These are phyloP conservation scores for Pituophis catenifer DNA, from an alignment of 2,113 vertebrate genomes.

Conservation along the genomic window DNA sequence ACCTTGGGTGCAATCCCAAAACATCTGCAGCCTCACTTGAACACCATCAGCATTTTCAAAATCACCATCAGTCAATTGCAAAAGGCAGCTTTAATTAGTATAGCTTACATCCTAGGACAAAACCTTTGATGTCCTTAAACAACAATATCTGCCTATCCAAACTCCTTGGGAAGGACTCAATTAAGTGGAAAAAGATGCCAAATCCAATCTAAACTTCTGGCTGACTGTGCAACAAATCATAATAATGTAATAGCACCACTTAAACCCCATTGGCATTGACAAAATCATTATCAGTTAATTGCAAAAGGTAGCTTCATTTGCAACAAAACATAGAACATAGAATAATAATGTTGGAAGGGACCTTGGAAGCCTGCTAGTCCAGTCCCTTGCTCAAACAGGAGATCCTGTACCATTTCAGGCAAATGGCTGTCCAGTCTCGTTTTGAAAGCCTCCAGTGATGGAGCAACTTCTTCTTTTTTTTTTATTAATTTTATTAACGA, in stretches of 20 bases:
- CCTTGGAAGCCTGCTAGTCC: neutral
- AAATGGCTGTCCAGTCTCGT: neutral
- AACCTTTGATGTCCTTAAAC: neutral
- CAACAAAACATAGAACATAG: neutral
- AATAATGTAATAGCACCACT: neutral
- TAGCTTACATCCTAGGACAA: neutral
- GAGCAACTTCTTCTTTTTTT: neutral
- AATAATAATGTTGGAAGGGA: neutral
- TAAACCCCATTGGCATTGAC: neutral
- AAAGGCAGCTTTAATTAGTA: neutral
- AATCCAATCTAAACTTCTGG: neutral
- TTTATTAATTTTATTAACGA: no score
- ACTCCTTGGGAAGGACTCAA: neutral
- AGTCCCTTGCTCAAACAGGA: neutral
- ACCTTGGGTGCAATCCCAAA: neutral
- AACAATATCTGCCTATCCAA: neutral
- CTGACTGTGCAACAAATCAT: neutral
- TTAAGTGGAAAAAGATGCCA: neutral
- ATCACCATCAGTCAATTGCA: neutral
- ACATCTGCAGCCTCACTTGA: neutral
- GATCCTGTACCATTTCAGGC: neutral
- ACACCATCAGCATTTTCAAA: neutral
- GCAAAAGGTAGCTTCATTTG: neutral
- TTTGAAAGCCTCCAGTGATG: neutral
- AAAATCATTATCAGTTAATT: neutral